phyloP scores from a whole-genome alignment of 2,888 invertebrate genomes.

The Morpho helenor region DNA sequence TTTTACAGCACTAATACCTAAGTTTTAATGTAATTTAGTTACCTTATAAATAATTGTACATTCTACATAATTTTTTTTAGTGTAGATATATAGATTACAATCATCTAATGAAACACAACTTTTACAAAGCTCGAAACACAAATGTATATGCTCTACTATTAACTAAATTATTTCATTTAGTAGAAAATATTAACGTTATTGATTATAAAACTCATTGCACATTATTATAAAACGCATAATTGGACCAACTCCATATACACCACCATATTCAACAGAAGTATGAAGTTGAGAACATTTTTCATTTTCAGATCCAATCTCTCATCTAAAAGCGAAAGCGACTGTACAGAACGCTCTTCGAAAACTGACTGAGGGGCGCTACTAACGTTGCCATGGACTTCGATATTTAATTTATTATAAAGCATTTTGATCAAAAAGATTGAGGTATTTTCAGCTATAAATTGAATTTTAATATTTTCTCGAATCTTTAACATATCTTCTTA shows the following conservation, averaged over 20 bases:
- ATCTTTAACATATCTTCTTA: conserved; percentile 3
- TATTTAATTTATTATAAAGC: conserved; percentile 55
- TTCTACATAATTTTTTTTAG: conserved; percentile 9
- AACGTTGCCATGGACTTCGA: conserved; percentile 37
- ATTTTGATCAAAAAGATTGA: conserved; percentile 43
- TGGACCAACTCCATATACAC: conserved; percentile 5
- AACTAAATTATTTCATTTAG: conserved; percentile 24
- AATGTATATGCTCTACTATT: conserved; percentile 17
- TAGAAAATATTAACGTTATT: conserved; percentile 22
- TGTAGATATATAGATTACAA: conserved; percentile 17
- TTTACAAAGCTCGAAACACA: conserved; percentile 19
- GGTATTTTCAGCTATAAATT: conserved; percentile 1
- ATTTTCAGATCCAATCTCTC: conserved; percentile 74
- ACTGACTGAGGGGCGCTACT: conserved; percentile 74
- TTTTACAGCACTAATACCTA: conserved; percentile 73
- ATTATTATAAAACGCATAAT: conserved; percentile 22
- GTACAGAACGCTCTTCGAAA: conserved; percentile 77
- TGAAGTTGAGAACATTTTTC: conserved; percentile 19
- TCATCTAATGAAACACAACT: conserved; percentile 17
- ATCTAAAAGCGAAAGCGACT: conserved; percentile 77
- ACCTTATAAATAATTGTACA: conserved; percentile 35
- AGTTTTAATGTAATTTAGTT: conserved; percentile 47
- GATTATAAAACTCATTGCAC: conserved; percentile 21
- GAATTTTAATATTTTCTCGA: conserved; percentile 1
- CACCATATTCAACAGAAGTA: not conserved